Evolutionary conservation across 2,797 vertebrate species (phyloP), one percentile per base, ranked within the genome.

Genomic region (Rhabdomys pumilio): DNA sequence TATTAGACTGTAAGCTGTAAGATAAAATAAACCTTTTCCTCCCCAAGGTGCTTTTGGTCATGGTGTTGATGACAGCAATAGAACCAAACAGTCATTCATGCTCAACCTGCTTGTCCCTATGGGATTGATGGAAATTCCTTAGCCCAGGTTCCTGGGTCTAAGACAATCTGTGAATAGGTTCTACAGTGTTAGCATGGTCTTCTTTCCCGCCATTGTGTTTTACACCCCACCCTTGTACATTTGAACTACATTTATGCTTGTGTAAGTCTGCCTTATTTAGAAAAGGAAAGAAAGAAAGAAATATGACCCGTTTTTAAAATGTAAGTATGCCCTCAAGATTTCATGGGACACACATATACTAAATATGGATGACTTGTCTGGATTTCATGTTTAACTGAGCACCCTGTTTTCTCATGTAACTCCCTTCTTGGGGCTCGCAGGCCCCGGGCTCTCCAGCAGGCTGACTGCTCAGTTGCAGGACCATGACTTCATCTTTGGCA

Each of bases 401-500:
- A 72, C 12, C 12, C 17, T 86, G 26, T 91, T 92, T 76, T 38
- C 14, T 57, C 65, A 91, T 69, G 53, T 31, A 73, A 38, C 24
- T 10, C 24, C 14, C 44, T 96, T 92, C 89, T 26, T 82, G 6
- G 75, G 93, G 29, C 50, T 67, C 47, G 76, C 10, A 24, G 67
- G 41, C 41, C 75, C 53, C 41, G 38, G 44, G 53, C 29, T 44
- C 75, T 95, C 44, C 17, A 77, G 4, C 41, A 94, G 50, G n/a
- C 50, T 55, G 38, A 65, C 50, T 90, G 50, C 15, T 55, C 53
- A 55, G 47, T 73, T 11, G 2, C 38, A 86, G 26, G 82, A 76
- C 7, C 13, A 6, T 94, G 93, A 96, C 8, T 73, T 97, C 82
- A 67, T 59, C 50, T 94, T 75, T 97, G 94, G 86, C 38, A 91